Base-by-base conservation (phyloP, 2,888 invertebrate species). In the Corbicula japonica region DNA sequence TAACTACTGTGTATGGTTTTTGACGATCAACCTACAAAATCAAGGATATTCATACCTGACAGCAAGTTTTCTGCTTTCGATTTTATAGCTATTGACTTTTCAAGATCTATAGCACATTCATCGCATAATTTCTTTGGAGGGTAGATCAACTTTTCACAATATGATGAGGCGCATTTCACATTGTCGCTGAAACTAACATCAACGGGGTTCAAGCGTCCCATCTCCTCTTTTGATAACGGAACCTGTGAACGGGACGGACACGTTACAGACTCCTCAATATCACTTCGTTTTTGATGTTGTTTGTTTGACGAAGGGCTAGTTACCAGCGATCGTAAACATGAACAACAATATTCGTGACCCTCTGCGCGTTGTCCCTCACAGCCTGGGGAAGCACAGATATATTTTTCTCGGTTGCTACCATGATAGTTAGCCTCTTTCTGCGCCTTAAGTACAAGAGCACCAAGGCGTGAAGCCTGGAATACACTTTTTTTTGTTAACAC, bases 81-180 rank as follows among this genome's bases (percentile, higher is more conserved):
- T 34, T 68, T 69, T 26, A 52, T 34, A n/a, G 84, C 81, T 69
- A 71, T 63, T 21, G 52, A 65, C 46, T 62, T 61, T 12, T 83
- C 69, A 28, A 89, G 77, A n/a, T 84, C 85, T 34, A 62, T 74
- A 8, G 52, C 75, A 65, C 89, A 89, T 2, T 70, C 71, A 4
- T 82, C 83, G 79, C 89, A 89, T 15, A 88, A 83, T 30, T 83
- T 80, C 23, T 82, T 77, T 12, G 87, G 88, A 23, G 87, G 87
- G 38, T 85, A 84, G 18, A 88, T 83, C 63, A 86, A 72, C 12
- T 65, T 74, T 0, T 83, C 54, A 76, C 89, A 89, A 34, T 74
- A 41, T 4, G 86, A 80, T 8, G 86, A 86, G 1, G 78, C 86
- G 84, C 89, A 89, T 50, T 83, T 80, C 1, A 73, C 69, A 32